A percentile compares a stretch with the other conserved stretches of the same genome.
These are phyloP conservation scores for Hydrolagus affinis DNA, from an alignment of 2,113 vertebrate species.

Conservation along the genomic window DNA sequence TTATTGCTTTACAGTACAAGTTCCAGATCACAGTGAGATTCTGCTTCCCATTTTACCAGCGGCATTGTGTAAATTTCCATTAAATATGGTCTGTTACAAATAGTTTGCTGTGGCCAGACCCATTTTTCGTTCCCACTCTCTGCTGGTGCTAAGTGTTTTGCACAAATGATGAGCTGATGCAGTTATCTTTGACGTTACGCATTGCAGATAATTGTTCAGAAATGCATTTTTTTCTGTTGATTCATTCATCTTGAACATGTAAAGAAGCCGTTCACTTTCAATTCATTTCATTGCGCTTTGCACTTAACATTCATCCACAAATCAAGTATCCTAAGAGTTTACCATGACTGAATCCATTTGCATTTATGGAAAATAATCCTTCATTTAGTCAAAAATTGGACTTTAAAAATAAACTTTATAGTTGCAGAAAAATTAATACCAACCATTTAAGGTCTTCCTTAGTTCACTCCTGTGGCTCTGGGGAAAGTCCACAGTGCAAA, in stretches of 20 bases:
- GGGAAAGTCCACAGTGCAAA: not conserved
- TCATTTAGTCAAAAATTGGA: not conserved
- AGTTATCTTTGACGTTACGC: not conserved
- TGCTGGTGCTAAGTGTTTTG: not conserved
- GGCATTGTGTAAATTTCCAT: not conserved
- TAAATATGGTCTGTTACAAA: not conserved
- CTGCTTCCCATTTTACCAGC: not conserved
- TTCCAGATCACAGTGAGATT: not conserved
- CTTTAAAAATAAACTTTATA: not conserved
- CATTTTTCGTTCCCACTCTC: not conserved
- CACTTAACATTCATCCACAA: not conserved
- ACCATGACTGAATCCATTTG: not conserved
- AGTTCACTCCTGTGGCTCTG: not conserved
- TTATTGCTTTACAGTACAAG: not conserved
- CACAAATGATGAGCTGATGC: not conserved
- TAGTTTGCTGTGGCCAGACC: not conserved
- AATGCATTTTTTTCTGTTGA: not conserved
- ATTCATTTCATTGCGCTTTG: not conserved
- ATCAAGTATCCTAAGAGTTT: not conserved
- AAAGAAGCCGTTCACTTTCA: not conserved
- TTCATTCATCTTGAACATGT: not conserved
- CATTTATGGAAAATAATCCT: not conserved
- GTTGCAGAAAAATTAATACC: not conserved
- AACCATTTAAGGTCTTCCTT: not conserved
- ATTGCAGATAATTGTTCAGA: conserved; percentile 19